Evolutionary conservation across 2,113 vertebrate genomes (phyloP), one percentile per base, ranked within the genome.

Genomic region (Dipodomys stephensi): DNA sequence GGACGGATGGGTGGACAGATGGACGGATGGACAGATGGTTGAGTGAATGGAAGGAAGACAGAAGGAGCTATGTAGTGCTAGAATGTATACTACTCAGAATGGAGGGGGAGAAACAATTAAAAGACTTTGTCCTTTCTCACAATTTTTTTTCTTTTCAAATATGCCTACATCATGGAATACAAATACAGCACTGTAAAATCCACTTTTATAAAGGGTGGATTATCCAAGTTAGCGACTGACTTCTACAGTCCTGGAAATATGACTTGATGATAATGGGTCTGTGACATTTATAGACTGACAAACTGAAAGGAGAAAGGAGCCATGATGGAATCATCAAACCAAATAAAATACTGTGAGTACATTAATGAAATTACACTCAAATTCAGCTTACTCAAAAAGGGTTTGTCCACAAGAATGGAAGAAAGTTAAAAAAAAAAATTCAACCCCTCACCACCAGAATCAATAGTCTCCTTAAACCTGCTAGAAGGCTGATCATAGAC

Each of bases 381-480:
- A 94, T 72, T 72, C 62, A 32, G 74, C 78, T 93, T 94, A 82
- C 35, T 83, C 68, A 65, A 74, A 90, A 84, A 85, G 65, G 18
- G 4, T 49, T 85, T 72, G 44, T 74, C 71, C 82, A 85, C 57
- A n/a, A 30, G 35, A 15, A 49, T 19, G 64, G n/a, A 3, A 32
- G 39, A 18, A 16, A 57, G 12, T 57, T 57, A n/a, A 4, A 12
- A 7, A 1, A 30, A 30, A 13, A 53, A 20, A 27, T 0, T 22
- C 71, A 32, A 39, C 30, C 20, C 60, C 64, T 53, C 67, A 65
- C 39, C 22, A 65, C 49, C 39, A 89, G 32, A 76, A 57, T 57
- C 85, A 93, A 82, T 90, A 93, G 85, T 88, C 94, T 90, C 27
- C 32, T 95, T 88, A 82, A 94, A 95, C 90, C 84, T 60, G 84